Evolutionary conservation across 2,797 vertebrate genomes (phyloP).

Genomic region (Gambusia yucatana): DNA sequence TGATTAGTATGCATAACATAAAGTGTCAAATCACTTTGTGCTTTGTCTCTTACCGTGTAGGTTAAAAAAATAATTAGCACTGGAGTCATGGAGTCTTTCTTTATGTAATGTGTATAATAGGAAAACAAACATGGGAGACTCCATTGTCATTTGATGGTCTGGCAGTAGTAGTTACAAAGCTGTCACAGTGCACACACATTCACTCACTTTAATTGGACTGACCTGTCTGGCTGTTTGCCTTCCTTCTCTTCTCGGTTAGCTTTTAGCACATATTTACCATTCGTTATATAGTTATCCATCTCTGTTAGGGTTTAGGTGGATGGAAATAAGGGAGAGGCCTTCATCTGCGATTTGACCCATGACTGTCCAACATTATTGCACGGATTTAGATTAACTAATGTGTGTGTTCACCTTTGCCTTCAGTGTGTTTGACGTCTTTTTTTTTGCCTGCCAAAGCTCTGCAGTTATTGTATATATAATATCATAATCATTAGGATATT

Average conservation of each 20-base stretch:
- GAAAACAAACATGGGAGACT: constrained; percentile 27
- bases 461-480: background rate
- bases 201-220: constrained; percentile 50
- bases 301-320: constrained; percentile 27
- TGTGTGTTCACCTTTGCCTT: background rate
- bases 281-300: constrained; percentile 41
- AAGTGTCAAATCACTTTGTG: constrained; percentile 11
- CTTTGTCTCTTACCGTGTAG: constrained; percentile 16
- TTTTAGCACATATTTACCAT: constrained; percentile 61
- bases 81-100: constrained; percentile 13
- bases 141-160: constrained; percentile 33
- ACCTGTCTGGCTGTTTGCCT: constrained; percentile 36
- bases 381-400: background rate
- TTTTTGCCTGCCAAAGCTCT: background rate
- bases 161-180: constrained; percentile 32
- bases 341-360: constrained; percentile 3
- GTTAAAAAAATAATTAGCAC: constrained; percentile 40
- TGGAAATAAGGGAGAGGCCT: background rate
- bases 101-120: constrained; percentile 31
- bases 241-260: constrained; percentile 25
- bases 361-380: background rate
- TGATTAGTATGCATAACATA: constrained; percentile 18
- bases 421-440: background rate
- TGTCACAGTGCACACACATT: constrained; percentile 42
- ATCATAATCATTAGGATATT: background rate